Base-by-base conservation (phyloP, 2,113 vertebrate genomes). In the Chloroceryle aenea region DNA sequence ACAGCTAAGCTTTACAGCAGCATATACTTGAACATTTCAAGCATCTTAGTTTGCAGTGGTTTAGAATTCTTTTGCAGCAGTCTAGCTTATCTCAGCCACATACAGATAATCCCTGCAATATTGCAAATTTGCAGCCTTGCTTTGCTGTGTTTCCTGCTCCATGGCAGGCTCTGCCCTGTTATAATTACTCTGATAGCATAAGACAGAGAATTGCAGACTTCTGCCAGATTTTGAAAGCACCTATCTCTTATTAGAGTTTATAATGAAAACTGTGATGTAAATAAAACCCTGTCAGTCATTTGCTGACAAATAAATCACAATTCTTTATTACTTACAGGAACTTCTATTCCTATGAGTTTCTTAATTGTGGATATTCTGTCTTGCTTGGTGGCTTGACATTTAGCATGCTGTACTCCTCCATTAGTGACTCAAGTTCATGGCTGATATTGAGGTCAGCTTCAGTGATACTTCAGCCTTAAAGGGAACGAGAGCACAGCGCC, bases 371-470 rank as follows among this genome's bases (percentile, higher is more conserved):
- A 77, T 89, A 76, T 77, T 86, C 80, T 87, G 14, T 75, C 59
- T 92, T 62, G 81, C 93, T 80, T 84, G 25, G n/a, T 90, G 74
- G 69, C 81, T 89, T 96, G 95, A 96, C 94, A 95, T 91, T 93
- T 94, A 93, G 30, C 68, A 66, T 90, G 58, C 76, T 91, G 42
- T 5, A 1, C 32, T 90, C 67, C 68, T 85, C 48, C 69, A 32
- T 93, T 93, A 93, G 93, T 64, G 62, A 85, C 90, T 94, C 89
- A 62, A 85, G 95, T 96, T 97, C 94, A 93, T 84, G 80, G 96
- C 89, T 94, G 80, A 96, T 97, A 97, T 97, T 97, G 92, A 96
- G 97, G 92, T 97, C 96, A 97, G 90, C 90, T 90, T 82, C 73
- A 89, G 84, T 85, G 92, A 55, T 85, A 66, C 76, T 93, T 87